Evolutionary conservation across 2,888 invertebrate genomes (phyloP).

Genomic region (Morinoia aosen): DNA sequence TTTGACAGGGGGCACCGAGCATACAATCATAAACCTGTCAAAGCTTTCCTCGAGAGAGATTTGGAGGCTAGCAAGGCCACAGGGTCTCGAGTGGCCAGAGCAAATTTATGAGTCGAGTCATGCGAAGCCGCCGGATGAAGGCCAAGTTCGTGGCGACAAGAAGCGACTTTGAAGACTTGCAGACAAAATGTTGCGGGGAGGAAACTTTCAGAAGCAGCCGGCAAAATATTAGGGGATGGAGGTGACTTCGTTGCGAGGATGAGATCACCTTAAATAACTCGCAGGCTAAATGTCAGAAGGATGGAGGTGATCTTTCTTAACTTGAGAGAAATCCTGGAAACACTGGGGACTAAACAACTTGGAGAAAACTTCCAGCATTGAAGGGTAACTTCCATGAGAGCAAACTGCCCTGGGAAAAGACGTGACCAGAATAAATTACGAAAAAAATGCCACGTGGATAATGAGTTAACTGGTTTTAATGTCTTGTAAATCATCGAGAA

Average conservation of each 20-base stretch:
- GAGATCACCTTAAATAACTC: background rate
- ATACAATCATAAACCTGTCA: background rate
- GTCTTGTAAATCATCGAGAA: too few relatives aligned
- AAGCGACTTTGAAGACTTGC: background rate
- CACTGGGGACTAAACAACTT: too few relatives aligned
- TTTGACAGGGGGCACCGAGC: background rate
- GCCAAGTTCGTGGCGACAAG: conserved; percentile 3
- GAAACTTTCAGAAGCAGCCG: background rate
- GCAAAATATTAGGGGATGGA: background rate
- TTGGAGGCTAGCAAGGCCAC: background rate
- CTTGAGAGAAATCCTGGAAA: too few relatives aligned
- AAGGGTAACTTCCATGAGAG: too few relatives aligned
- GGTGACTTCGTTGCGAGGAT: background rate
- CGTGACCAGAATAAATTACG: background rate
- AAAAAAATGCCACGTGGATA: background rate
- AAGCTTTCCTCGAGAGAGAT: background rate
- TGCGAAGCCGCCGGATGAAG: background rate
- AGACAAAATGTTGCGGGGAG: background rate
- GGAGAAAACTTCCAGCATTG: too few relatives aligned
- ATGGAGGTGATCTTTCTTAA: too few relatives aligned
- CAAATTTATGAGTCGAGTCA: background rate
- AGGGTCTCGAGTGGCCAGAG: background rate
- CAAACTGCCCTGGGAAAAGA: background rate
- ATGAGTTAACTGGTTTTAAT: too few relatives aligned
- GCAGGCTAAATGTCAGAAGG: background rate